Base-by-base conservation (phyloP, 1,140 invertebrate species). In the Drosophila littoralis region DNA sequence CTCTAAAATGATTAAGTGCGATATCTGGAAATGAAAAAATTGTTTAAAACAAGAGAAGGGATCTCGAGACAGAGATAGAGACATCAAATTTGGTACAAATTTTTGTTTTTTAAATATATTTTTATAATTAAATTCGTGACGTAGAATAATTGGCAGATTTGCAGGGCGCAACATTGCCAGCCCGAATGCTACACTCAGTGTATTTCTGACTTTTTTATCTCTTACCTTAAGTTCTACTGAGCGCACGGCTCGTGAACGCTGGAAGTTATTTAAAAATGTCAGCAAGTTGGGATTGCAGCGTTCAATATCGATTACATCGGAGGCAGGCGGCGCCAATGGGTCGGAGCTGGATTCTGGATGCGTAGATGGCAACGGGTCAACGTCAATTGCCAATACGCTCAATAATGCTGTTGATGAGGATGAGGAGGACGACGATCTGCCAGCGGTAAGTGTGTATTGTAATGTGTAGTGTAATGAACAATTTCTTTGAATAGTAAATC, bases 211-310 rank as follows among this genome's bases (percentile, higher is more conserved):
- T 8, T 40, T 17, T 61, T 17, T 45, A 7, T 58, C 12, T 22
- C 32, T 8, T 48, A 2, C 8, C n/a, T 5, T 32, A 10, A 79
- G 77, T 69, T 8, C 38, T 15, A 60, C 40, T 2, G 91, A 92
- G 8, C 92, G 91, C 40, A 95, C 94, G 1, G 94, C 94, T 2
- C 93, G 93, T 55, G 95, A 95, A 75, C 92, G 95, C 40, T 95
- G 95, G 94, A 94, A 94, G 50, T 81, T 96, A 13, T 92, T 95
- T 9, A 93, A 93, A 67, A 92, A 95, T 22, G 93, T 95, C 0
- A 94, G 94, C 5, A 93, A 93, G 74, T 92, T 95, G 52, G 93
- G 94, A 22, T 80, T 93, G 38, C 93, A 93, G 33, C 89, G 93
- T 6, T 93, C 84, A 22, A 92, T 93, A 84, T 93, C 92, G 7